These are phyloP conservation scores for Tichodroma muraria DNA, from an alignment of 2,113 vertebrate species.

Conservation along the genomic window DNA sequence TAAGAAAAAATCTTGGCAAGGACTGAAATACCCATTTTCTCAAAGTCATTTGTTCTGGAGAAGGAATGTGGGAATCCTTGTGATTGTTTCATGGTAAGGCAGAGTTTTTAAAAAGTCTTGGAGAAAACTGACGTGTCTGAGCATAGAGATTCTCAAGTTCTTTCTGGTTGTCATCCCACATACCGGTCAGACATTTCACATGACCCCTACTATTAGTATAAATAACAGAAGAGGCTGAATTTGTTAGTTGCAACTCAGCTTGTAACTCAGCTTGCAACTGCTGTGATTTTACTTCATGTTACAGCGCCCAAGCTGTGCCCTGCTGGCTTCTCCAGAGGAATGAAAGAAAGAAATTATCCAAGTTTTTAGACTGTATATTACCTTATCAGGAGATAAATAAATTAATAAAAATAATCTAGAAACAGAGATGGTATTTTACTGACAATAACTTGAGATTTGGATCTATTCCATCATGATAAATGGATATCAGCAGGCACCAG, in stretches of 20 bases:
- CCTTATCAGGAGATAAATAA: neutral
- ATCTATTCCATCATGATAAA: neutral
- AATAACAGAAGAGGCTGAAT: neutral
- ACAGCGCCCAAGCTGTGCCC: neutral
- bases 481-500: neutral
- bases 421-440: neutral
- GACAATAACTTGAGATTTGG: neutral
- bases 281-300: neutral
- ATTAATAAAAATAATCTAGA: neutral
- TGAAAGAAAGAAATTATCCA: neutral
- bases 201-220: conserved; percentile 20
- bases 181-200: conserved; percentile 49
- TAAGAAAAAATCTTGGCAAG: neutral
- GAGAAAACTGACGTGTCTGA: neutral
- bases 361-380: neutral
- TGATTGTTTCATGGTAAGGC: neutral
- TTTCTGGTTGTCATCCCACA: conserved; percentile 24
- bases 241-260: neutral
- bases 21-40: neutral
- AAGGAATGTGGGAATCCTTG: neutral
- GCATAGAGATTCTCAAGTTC: neutral
- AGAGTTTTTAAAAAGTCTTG: neutral
- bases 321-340: neutral
- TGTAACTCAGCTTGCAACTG: neutral
- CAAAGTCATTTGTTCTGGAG: neutral